phyloP scores from a whole-genome alignment of 2,113 vertebrate species.

The Gila orcuttii region DNA sequence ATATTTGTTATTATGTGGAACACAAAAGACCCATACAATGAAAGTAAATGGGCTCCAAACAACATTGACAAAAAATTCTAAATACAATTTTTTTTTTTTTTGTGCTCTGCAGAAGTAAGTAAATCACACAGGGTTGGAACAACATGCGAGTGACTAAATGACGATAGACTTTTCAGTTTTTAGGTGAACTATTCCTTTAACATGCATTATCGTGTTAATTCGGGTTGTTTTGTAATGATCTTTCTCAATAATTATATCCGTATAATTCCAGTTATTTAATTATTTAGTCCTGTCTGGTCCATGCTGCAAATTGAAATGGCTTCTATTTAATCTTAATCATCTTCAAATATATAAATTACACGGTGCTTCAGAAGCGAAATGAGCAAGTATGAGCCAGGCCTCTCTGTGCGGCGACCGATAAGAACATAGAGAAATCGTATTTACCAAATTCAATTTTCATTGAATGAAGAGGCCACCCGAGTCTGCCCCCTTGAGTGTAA shows the following conservation, averaged over 20 bases:
- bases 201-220: neutral
- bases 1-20: too few relatives aligned
- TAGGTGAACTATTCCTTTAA: neutral
- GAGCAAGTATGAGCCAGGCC: slow-evolving; percentile 23
- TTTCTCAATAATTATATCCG: slow-evolving; percentile 7
- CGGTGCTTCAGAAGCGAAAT: slow-evolving; percentile 39
- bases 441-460: slow-evolving; percentile 59
- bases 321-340: slow-evolving; percentile 60
- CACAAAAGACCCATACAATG: neutral
- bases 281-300: neutral
- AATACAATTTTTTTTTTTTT: too few relatives aligned
- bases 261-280: slow-evolving; percentile 20
- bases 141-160: neutral
- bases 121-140: neutral
- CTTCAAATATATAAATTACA: slow-evolving; percentile 45
- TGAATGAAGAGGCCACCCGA: slow-evolving; percentile 47
- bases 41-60: neutral
- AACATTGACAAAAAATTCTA: too few relatives aligned
- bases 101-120: neutral
- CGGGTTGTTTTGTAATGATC: slow-evolving; percentile 12
- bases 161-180: neutral
- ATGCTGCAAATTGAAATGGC: slow-evolving; percentile 51
- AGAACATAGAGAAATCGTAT: slow-evolving; percentile 56
- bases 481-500: slow-evolving; percentile 46
- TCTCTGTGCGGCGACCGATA: slow-evolving; percentile 52